These are phyloP conservation scores for Chalcosyrphus nemorum DNA, from an alignment of 2,888 invertebrate species.

Conservation along the genomic window DNA sequence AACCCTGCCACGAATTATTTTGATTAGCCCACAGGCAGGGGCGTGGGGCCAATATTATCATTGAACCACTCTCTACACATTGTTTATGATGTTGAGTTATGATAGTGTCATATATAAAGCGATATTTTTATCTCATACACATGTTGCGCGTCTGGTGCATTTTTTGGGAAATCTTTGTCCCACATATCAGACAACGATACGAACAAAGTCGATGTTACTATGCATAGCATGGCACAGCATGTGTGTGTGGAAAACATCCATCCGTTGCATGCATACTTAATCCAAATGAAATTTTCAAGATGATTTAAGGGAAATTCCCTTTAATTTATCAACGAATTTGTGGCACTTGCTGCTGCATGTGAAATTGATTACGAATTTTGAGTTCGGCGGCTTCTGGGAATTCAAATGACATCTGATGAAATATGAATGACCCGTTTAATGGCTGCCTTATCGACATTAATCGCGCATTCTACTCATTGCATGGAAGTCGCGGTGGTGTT, in stretches of 20 bases:
- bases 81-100: slow-evolving; percentile 64
- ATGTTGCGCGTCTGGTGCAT: slow-evolving; percentile 66
- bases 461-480: background rate
- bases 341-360: slow-evolving; percentile 45
- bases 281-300: slow-evolving; percentile 34
- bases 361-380: slow-evolving; percentile 39
- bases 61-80: slow-evolving; percentile 54
- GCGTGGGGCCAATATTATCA: slow-evolving; percentile 17
- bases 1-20: slow-evolving; percentile 62
- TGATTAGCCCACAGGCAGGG: slow-evolving; percentile 51
- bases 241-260: slow-evolving; percentile 22
- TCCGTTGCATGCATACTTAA: slow-evolving; percentile 39
- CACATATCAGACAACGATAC: slow-evolving; percentile 37
- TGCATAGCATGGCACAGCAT: slow-evolving; percentile 9
- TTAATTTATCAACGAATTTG: slow-evolving; percentile 15
- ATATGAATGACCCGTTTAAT: slow-evolving; percentile 56
- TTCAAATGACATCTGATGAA: slow-evolving; percentile 44
- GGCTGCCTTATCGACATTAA: slow-evolving; percentile 53
- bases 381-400: slow-evolving; percentile 15
- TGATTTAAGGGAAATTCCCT: slow-evolving; percentile 37
- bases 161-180: slow-evolving; percentile 56
- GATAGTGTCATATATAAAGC: slow-evolving; percentile 44
- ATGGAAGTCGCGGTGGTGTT: background rate
- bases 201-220: background rate
- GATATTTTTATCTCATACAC: slow-evolving; percentile 57